Conservation (phyloP, 2,113 vertebrate genomes). For the Galeopterus variegatus region DNA sequence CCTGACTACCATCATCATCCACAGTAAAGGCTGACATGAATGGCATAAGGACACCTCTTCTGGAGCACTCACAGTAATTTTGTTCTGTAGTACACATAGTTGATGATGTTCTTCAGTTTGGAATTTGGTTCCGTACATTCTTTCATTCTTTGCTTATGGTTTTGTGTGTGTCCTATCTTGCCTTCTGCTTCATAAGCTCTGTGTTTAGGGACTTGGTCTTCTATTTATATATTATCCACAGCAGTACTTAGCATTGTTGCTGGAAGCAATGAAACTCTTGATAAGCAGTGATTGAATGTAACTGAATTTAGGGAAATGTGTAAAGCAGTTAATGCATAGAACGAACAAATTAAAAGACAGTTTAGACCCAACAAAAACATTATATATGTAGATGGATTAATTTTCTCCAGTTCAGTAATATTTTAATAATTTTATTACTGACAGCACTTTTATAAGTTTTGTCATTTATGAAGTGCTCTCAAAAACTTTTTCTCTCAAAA, state of each 20-base stretch:
- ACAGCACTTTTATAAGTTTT: background rate
- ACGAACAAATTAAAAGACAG: background rate
- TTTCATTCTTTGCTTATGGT: background rate
- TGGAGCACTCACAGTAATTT: background rate
- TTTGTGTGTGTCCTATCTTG: constrained; percentile 10
- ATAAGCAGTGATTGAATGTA: background rate
- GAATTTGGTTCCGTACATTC: background rate
- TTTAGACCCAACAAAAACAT: background rate
- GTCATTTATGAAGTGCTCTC: background rate
- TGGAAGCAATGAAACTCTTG: background rate
- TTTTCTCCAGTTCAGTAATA: background rate
- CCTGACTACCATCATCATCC: background rate
- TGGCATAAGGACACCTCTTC: background rate
- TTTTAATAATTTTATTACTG: background rate
- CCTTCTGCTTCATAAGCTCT: background rate
- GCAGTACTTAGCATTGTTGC: background rate
- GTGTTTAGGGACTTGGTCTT: constrained; percentile 6
- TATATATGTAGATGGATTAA: background rate
- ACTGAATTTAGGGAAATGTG: background rate
- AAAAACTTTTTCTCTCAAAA: background rate
- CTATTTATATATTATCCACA: background rate
- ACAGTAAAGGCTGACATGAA: background rate
- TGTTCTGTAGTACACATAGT: background rate
- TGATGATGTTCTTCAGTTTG: constrained; percentile 9
- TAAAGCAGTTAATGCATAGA: constrained; percentile 10